These are phyloP conservation scores for Rhagophthalmus giganteus DNA, from an alignment of 2,888 invertebrate genomes.

Conservation along the genomic window DNA sequence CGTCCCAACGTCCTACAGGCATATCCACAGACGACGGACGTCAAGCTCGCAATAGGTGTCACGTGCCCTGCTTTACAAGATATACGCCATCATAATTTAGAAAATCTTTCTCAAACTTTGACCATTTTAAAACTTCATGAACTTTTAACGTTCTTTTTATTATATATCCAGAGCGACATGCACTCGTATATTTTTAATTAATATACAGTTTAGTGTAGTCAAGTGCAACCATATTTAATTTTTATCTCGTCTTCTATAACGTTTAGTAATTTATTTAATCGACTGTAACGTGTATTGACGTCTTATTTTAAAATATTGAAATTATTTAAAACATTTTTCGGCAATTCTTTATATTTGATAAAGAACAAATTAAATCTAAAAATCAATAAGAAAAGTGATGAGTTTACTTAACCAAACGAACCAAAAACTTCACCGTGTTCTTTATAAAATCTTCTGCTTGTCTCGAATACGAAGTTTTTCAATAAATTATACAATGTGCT, in stretches of 20 bases:
- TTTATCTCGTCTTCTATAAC: background rate
- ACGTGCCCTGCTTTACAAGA: conserved; percentile 17
- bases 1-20: conserved; percentile 33
- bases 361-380: too few species aligned
- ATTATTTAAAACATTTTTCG: too few species aligned
- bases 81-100: conserved; percentile 25
- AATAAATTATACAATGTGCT: too few species aligned
- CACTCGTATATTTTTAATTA: conserved; percentile 11
- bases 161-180: conserved; percentile 2
- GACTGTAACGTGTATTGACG: background rate
- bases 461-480: too few species aligned
- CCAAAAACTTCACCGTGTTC: too few species aligned
- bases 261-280: background rate
- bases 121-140: conserved; percentile 23
- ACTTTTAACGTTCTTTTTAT: conserved; percentile 25
- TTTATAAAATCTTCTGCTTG: too few species aligned
- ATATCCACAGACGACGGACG: conserved; percentile 21
- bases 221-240: too few species aligned
- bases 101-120: conserved; percentile 24
- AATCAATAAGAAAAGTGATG: too few species aligned
- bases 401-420: too few species aligned
- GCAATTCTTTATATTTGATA: too few species aligned
- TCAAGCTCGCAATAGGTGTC: conserved; percentile 16
- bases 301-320: background rate
- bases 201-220: conserved; percentile 1